phyloP scores from a whole-genome alignment of 2,113 vertebrate species.

The Lagopus leucura region DNA sequence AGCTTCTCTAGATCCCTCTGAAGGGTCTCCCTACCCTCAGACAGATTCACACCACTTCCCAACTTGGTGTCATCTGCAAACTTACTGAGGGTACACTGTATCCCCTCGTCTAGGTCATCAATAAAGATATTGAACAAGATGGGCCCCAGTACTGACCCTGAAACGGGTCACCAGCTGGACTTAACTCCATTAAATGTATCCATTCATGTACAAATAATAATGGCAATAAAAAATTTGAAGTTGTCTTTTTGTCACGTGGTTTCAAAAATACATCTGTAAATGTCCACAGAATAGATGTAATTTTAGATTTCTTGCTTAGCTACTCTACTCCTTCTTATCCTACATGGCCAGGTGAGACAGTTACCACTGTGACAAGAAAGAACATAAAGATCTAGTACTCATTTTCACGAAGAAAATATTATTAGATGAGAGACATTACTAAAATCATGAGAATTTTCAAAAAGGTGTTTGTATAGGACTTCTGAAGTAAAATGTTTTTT shows the following conservation, averaged over 20 bases:
- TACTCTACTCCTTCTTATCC: neutral
- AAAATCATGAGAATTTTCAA: neutral
- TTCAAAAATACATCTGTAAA: neutral
- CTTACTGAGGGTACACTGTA: too few species aligned
- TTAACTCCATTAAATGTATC: too few species aligned
- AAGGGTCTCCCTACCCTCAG: too few species aligned
- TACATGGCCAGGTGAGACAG: neutral
- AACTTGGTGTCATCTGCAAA: too few species aligned
- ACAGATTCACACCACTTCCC: too few species aligned
- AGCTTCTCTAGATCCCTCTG: too few species aligned
- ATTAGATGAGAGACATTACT: neutral
- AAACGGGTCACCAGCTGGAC: too few species aligned
- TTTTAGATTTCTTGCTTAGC: neutral
- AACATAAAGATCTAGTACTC: neutral
- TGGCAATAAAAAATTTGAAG: neutral
- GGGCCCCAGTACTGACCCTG: too few species aligned
- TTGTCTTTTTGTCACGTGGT: neutral
- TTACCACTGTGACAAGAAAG: neutral
- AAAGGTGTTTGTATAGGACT: neutral
- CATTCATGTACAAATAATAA: neutral
- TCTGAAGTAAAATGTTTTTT: neutral
- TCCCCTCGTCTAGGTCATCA: too few species aligned
- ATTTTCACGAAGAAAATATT: neutral
- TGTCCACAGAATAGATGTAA: neutral
- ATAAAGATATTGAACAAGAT: too few species aligned